These are phyloP conservation scores for Agrochola litura DNA, from an alignment of 2,888 invertebrate genomes.

Conservation along the genomic window DNA sequence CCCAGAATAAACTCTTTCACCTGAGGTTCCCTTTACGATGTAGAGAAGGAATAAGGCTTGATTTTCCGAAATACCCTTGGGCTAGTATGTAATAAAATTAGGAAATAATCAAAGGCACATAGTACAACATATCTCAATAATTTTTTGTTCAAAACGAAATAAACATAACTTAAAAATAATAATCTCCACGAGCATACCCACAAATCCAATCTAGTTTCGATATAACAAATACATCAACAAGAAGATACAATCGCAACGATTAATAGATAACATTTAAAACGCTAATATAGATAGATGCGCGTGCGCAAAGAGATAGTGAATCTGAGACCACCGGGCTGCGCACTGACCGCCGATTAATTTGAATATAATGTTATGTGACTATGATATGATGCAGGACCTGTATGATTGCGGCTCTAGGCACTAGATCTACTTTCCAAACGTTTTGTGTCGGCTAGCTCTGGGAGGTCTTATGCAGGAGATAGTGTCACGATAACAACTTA, in stretches of 20 bases:
- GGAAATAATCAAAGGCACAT: not conserved
- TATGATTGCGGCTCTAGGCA: not conserved
- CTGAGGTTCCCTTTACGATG: not conserved
- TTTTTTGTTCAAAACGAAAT: not conserved
- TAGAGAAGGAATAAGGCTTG: not conserved
- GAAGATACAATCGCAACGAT: conserved; percentile 51
- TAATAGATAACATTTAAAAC: conserved; percentile 38
- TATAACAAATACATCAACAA: conserved; percentile 8
- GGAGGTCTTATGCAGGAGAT: not conserved
- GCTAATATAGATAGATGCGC: conserved; percentile 53
- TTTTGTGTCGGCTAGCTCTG: not conserved
- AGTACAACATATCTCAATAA: not conserved
- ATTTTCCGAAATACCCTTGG: not conserved
- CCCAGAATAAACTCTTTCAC: not conserved
- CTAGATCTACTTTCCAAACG: conserved; percentile 47
- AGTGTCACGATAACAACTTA: not conserved
- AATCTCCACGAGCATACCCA: not conserved
- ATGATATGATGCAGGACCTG: conserved; percentile 8
- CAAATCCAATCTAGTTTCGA: not conserved
- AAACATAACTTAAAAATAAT: not conserved
- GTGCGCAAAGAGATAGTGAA: conserved; percentile 45
- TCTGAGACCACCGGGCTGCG: conserved; percentile 49
- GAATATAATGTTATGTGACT: conserved; percentile 25
- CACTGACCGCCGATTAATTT: conserved; percentile 21
- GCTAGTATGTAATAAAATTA: not conserved